A percentile compares a stretch with the other conserved stretches of the same genome.
Conservation (phyloP, 1,140 invertebrate species). For the Drosophila suzukii region DNA sequence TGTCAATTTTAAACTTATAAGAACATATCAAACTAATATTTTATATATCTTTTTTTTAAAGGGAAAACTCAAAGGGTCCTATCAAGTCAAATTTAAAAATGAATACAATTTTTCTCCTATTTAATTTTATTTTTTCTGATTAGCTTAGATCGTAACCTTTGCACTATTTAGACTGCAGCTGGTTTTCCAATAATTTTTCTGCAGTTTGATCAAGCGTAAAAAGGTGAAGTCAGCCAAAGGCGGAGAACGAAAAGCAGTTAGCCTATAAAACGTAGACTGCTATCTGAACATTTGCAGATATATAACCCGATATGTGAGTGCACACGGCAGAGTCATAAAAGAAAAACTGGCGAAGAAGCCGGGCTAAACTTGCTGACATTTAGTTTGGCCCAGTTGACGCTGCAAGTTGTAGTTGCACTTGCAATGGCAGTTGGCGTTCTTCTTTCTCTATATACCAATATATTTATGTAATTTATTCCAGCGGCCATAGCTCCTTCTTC, state of each 20-base stretch:
- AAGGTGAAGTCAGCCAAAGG: constrained; percentile 75
- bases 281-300: constrained; percentile 30
- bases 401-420: constrained; percentile 42
- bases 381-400: constrained; percentile 63
- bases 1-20: no score
- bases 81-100: no score
- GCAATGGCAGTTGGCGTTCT: constrained; percentile 21
- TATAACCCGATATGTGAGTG: constrained; percentile 21
- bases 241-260: constrained; percentile 60
- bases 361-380: constrained; percentile 72
- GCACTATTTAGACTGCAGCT: neutral
- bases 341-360: constrained; percentile 30
- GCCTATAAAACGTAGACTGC: constrained; percentile 62
- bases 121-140: neutral
- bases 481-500: constrained; percentile 9
- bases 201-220: constrained; percentile 62
- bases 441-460: constrained; percentile 12
- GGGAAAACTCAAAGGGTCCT: no score
- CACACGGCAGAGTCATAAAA: constrained; percentile 50
- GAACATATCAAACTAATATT: no score
- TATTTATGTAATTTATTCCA: constrained; percentile 41
- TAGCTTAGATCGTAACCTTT: neutral
- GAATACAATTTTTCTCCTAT: neutral
- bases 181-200: constrained; percentile 12
- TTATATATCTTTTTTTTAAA: no score